Conservation (phyloP, 2,113 vertebrate species). For the Lepisosteus oculatus region DNA sequence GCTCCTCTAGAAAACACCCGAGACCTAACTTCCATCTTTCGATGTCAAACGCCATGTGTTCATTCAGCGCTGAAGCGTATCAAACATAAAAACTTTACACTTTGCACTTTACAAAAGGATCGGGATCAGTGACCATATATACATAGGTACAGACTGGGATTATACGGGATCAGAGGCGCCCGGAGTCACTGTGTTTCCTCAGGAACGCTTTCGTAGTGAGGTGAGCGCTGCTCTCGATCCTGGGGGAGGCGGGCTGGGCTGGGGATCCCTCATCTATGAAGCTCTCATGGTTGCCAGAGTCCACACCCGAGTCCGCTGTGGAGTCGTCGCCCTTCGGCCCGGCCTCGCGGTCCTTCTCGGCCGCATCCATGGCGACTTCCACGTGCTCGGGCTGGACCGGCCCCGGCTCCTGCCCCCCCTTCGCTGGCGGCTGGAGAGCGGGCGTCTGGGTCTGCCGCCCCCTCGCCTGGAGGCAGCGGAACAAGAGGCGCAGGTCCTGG, state of each 20-base stretch:
- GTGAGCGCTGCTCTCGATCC: neutral
- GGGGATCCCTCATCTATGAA: neutral
- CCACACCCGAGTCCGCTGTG: neutral
- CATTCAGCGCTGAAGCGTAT: no score
- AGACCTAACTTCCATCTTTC: no score
- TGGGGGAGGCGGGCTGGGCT: neutral
- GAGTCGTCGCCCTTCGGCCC: neutral
- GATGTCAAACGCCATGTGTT: no score
- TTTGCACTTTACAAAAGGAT: no score
- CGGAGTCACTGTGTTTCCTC: slow-evolving; percentile 32
- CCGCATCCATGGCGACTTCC: slow-evolving; percentile 19
- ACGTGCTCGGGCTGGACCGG: neutral
- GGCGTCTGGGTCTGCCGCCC: neutral
- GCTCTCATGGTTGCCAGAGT: neutral
- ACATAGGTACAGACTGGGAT: no score
- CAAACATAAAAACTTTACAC: no score
- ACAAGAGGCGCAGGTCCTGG: slow-evolving; percentile 36
- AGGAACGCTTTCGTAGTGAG: slow-evolving; percentile 3
- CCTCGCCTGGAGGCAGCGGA: slow-evolving; percentile 32
- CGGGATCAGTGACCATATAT: no score
- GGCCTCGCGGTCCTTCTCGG: neutral
- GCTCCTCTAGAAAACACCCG: no score
- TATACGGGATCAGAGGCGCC: slow-evolving; percentile 17
- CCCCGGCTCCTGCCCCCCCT: neutral
- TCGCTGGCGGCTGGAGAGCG: slow-evolving; percentile 1